Percentiles rank a stretch among this genome's conserved stretches.
Conservation (phyloP, 2,888 invertebrate species). For the Trachelus tabidus region DNA sequence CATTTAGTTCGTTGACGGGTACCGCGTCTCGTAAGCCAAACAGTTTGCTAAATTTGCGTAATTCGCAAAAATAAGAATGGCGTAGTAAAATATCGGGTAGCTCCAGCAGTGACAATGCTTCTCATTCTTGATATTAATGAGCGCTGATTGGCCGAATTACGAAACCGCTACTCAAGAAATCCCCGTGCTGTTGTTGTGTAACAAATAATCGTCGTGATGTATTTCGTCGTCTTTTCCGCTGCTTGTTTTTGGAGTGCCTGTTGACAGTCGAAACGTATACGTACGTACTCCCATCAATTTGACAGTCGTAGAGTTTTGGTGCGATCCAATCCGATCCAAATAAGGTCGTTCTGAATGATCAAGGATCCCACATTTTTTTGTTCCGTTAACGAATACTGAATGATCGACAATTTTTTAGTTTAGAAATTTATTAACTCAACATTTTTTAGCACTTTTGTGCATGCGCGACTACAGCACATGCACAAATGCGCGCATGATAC, state of each 20-base stretch:
- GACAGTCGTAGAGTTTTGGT: not conserved
- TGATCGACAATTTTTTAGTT: not conserved
- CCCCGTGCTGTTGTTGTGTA: not conserved
- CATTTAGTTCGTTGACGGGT: constrained; percentile 16
- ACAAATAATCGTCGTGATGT: not conserved
- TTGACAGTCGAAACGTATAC: constrained; percentile 2
- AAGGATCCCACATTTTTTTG: not conserved
- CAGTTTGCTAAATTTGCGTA: not conserved
- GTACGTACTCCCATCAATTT: not conserved
- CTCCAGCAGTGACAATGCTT: not conserved
- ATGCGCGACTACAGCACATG: not conserved
- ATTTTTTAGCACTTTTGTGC: not conserved
- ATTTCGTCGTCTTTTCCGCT: not conserved
- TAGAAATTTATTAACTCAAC: not conserved
- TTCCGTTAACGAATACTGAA: not conserved
- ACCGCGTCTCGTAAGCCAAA: constrained; percentile 2
- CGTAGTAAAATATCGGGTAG: not conserved
- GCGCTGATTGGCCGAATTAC: not conserved
- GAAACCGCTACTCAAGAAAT: not conserved
- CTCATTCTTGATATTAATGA: not conserved
- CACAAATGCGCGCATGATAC: not conserved
- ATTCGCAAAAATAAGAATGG: not conserved
- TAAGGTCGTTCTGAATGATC: not conserved
- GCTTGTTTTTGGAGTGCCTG: not conserved
- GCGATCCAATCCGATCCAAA: not conserved